A percentile compares a stretch with the other conserved stretches of the same genome.
These are phyloP conservation scores for Ophion obscuratus DNA, from an alignment of 2,888 invertebrate genomes.

Conservation along the genomic window DNA sequence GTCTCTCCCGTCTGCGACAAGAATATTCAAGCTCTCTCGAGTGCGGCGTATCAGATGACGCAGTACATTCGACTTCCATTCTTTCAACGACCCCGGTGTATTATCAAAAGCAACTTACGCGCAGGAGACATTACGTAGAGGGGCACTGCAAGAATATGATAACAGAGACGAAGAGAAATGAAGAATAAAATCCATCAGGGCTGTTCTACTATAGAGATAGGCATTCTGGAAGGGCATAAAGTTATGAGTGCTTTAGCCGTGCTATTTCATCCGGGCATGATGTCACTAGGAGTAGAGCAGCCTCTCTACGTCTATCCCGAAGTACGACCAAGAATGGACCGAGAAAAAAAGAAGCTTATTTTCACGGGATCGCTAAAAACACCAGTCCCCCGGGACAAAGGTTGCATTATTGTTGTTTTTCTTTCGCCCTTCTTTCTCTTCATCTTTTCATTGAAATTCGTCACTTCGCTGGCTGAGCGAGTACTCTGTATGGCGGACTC, in stretches of 20 bases:
- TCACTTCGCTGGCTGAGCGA: slow-evolving; percentile 73
- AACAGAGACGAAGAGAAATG: slow-evolving; percentile 39
- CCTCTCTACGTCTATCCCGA: slow-evolving; percentile 1
- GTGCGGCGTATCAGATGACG: not conserved
- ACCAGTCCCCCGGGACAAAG: slow-evolving; percentile 45
- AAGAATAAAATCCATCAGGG: slow-evolving; percentile 54
- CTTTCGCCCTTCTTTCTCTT: not conserved
- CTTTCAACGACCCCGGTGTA: not conserved
- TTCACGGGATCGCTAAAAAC: slow-evolving; percentile 54
- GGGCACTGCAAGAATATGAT: slow-evolving; percentile 12
- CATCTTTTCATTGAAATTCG: slow-evolving; percentile 70
- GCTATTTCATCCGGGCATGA: slow-evolving; percentile 49
- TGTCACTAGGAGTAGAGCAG: slow-evolving; percentile 38
- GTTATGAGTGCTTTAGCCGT: slow-evolving; percentile 60
- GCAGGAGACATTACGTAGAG: slow-evolving; percentile 14
- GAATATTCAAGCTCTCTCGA: not conserved
- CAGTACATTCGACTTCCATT: slow-evolving; percentile 4
- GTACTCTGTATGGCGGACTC: slow-evolving; percentile 76
- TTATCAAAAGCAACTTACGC: slow-evolving; percentile 29
- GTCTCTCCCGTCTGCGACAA: slow-evolving; percentile 6
- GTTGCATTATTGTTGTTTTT: slow-evolving; percentile 27
- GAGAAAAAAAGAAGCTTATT: slow-evolving; percentile 48
- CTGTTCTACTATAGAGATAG: slow-evolving; percentile 12
- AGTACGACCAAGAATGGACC: slow-evolving; percentile 28
- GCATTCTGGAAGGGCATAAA: slow-evolving; percentile 33